Percentiles rank a stretch among this genome's conserved stretches.
These are phyloP conservation scores for Steinernema feltiae DNA, from an alignment of 1,140 invertebrate species.

Conservation along the genomic window DNA sequence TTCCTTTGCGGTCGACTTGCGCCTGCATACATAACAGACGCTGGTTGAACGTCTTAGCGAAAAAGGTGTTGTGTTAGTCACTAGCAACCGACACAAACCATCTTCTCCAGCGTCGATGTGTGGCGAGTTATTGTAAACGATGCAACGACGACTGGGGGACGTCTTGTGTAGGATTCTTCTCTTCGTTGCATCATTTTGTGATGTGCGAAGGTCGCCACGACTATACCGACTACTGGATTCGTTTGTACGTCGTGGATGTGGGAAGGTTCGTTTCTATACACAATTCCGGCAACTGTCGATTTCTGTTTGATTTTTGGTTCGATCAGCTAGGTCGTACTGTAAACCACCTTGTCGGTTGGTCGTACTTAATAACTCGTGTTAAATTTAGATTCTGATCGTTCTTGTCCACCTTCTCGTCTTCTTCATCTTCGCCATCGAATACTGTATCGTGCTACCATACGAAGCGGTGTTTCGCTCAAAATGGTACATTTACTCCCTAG, in stretches of 20 bases:
- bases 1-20: background rate
- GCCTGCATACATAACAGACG: no score
- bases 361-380: background rate
- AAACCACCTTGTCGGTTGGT: no score
- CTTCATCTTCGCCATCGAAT: slow-evolving; percentile 45
- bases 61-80: background rate
- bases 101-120: background rate
- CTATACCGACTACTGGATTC: background rate
- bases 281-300: no score
- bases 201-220: background rate
- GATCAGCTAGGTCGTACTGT: no score
- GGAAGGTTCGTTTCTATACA: slow-evolving; percentile 4
- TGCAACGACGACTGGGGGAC: background rate
- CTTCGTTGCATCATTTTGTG: background rate
- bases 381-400: slow-evolving; percentile 47
- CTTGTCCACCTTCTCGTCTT: slow-evolving; percentile 47
- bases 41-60: no score
- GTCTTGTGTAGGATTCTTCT: background rate
- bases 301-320: no score
- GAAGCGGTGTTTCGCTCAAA: slow-evolving; percentile 41
- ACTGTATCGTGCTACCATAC: slow-evolving; percentile 49
- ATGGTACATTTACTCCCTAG: slow-evolving; percentile 31
- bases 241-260: background rate
- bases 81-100: background rate
- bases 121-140: background rate